A percentile compares a stretch with the other conserved stretches of the same genome.
phyloP scores from a whole-genome alignment of 2,113 vertebrate species.

The Suncus etruscus region DNA sequence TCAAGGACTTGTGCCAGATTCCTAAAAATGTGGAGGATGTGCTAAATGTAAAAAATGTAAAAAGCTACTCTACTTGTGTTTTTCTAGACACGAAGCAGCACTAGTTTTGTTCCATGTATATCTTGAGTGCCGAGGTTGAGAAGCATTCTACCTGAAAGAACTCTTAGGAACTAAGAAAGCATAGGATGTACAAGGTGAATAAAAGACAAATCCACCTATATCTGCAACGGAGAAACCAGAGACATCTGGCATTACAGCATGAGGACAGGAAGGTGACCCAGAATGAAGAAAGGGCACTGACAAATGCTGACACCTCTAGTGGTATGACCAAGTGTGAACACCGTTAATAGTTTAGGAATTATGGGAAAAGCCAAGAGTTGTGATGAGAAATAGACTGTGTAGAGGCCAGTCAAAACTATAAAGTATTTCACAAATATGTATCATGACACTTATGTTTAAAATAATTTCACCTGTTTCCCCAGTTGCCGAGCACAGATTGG shows the following conservation, averaged over 20 bases:
- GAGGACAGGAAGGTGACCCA: background rate
- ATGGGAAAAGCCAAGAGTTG: background rate
- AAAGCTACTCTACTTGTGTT: background rate
- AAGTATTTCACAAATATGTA: background rate
- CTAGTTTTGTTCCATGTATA: background rate
- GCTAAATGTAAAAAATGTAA: background rate
- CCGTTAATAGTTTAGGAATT: no score
- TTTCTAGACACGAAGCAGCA: background rate
- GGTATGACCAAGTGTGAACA: background rate
- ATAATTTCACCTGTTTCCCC: conserved; percentile 93
- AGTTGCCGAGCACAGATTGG: conserved; percentile 96
- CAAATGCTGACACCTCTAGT: background rate
- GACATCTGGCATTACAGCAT: background rate
- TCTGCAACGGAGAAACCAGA: background rate
- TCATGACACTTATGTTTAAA: background rate
- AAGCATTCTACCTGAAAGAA: background rate
- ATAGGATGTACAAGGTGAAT: background rate
- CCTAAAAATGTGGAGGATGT: background rate
- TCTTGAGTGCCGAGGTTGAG: background rate
- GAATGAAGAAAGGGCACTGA: background rate
- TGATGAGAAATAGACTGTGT: background rate
- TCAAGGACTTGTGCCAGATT: background rate
- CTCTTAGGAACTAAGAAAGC: background rate
- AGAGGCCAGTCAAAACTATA: background rate
- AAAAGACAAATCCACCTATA: background rate